A percentile compares a stretch with the other conserved stretches of the same genome.
Evolutionary conservation across 2,888 invertebrate species (phyloP).

Genomic region (Caenorhabditis auriculariae): DNA sequence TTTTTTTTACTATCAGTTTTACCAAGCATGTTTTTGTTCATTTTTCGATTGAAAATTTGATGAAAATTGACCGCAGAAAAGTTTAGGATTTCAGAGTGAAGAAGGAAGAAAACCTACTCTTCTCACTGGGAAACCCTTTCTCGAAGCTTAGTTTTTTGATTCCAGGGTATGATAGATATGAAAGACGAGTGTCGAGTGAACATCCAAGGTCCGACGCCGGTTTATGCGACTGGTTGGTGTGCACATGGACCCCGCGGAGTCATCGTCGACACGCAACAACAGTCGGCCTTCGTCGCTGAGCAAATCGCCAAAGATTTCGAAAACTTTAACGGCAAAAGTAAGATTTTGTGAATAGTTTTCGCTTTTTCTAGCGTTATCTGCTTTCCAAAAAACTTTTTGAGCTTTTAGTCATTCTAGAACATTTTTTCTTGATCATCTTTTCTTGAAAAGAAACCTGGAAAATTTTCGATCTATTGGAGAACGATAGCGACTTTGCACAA

Average conservation of each 20-base stretch:
- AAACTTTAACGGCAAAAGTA: slow-evolving; percentile 1
- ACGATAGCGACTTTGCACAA: no score
- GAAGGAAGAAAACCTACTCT: no score
- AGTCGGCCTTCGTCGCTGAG: slow-evolving; percentile 46
- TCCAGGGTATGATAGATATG: slow-evolving; percentile 49
- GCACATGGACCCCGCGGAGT: slow-evolving; percentile 57
- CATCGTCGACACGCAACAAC: slow-evolving; percentile 58
- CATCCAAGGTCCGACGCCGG: slow-evolving; percentile 9
- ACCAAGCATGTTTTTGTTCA: not conserved
- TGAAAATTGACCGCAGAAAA: no score
- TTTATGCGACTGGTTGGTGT: slow-evolving; percentile 59
- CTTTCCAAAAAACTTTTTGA: not conserved
- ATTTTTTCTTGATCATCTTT: no score
- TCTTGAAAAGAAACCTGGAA: no score
- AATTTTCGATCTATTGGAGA: no score
- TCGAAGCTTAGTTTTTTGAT: no score
- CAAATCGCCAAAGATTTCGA: slow-evolving; percentile 40
- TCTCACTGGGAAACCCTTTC: no score
- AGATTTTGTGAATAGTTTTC: slow-evolving; percentile 1
- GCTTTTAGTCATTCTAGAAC: not conserved
- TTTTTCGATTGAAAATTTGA: not conserved
- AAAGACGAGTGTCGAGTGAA: slow-evolving; percentile 56
- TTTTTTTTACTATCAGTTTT: no score
- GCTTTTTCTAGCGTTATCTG: not conserved
- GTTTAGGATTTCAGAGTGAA: no score